Conservation (phyloP, 2,888 invertebrate species). For the Spisula solida region DNA sequence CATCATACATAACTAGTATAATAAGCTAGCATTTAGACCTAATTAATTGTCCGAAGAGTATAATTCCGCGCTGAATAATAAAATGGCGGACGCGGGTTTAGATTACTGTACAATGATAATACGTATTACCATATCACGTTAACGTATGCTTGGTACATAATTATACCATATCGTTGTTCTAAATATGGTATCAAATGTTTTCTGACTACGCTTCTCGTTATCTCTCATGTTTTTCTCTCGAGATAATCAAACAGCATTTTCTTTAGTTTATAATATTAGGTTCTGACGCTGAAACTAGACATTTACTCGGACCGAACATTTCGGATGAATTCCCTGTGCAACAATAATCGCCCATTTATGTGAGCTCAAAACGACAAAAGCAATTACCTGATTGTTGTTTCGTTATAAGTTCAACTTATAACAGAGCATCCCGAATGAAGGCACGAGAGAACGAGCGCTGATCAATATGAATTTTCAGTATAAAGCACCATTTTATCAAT, state of each 20-base stretch:
- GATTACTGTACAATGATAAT: neutral
- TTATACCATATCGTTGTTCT: neutral
- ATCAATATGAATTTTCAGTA: conserved; percentile 29
- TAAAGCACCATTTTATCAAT: conserved; percentile 27
- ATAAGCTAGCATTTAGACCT: no score
- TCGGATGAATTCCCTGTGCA: neutral
- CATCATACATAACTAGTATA: no score
- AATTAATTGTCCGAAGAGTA: no score
- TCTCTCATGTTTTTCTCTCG: neutral
- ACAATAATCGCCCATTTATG: conserved; percentile 27
- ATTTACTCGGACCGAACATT: conserved; percentile 19
- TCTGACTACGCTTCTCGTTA: neutral
- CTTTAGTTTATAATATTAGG: neutral
- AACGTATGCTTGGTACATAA: neutral
- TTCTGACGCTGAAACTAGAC: conserved; percentile 13
- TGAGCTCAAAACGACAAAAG: conserved; percentile 19
- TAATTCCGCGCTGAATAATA: neutral
- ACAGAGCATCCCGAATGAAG: neutral
- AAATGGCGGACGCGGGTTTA: neutral
- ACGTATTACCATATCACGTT: neutral
- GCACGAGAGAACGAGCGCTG: neutral
- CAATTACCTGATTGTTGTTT: conserved; percentile 18
- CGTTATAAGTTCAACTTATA: no score
- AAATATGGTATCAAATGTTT: neutral
- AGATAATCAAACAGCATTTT: neutral